Evolutionary conservation across 2,113 vertebrate genomes (phyloP), one percentile per base, ranked within the genome.

Genomic region (Aythya baeri): DNA sequence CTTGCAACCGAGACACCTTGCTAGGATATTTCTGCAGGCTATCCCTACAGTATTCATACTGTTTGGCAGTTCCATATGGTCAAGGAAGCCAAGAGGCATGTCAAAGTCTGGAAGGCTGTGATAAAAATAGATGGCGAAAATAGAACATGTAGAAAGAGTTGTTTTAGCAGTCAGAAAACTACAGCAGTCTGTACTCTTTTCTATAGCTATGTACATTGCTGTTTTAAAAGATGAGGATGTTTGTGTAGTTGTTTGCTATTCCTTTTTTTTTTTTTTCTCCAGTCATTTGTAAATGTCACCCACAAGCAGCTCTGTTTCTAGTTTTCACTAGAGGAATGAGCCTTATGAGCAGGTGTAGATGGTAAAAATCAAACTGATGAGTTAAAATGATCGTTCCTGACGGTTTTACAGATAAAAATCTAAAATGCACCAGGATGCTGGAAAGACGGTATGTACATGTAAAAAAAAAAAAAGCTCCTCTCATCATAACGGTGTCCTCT

Each of bases 381-480:
- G 75, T 94, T 93, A 94, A 93, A 92, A 93, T 81, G 75, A 94
- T 91, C 73, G 49, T 67, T 95, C 41, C 13, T 93, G 68, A 88
- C 90, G 94, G 81, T 90, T 94, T 96, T 85, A 91, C 38, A 88
- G 81, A 94, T 62, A 95, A 88, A 96, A 86, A 92, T 54, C 67
- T 94, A 65, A 91, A 91, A 89, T 50, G 73, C 32, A 57, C 54
- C n/a, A 84, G 72, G 89, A 90, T 94, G 55, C 70, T 95, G 78
- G 74, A 93, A 92, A 95, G 49, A 85, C 17, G 50, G 23, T 43
- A 91, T 6, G 54, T 72, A 67, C 41, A 52, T n/a, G n/a, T 80
- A 80, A 83, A 52, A 92, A 92, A 97, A 97, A 97, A 97, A 97
- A 97, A 90, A 16, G 68, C 36, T 93, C 59, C 58, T 95, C 59